These are phyloP conservation scores for Eira barbara DNA, from an alignment of 2,113 vertebrate genomes.

Conservation along the genomic window DNA sequence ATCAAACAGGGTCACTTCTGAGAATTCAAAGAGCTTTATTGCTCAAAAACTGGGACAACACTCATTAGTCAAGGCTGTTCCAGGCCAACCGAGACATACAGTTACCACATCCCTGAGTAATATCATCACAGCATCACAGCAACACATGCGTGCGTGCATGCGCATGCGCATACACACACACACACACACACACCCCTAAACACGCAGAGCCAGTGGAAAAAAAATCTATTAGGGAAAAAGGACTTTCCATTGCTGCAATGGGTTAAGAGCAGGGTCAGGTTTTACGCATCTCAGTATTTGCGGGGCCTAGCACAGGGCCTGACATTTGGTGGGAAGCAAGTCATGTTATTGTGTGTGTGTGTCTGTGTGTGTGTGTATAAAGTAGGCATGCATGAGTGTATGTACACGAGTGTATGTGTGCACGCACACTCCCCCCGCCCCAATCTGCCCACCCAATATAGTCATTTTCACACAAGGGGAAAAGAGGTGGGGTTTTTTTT, in stretches of 20 bases:
- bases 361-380: background rate
- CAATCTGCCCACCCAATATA: background rate
- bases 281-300: background rate
- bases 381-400: background rate
- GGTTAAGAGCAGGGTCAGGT: background rate
- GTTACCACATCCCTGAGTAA: too few species aligned
- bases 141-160: background rate
- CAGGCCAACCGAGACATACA: background rate
- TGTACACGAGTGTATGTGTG: accelerated
- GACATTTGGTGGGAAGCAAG: background rate
- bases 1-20: background rate
- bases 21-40: background rate
- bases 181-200: accelerated
- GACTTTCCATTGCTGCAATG: accelerated
- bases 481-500: background rate
- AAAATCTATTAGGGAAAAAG: accelerated
- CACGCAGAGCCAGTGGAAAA: background rate
- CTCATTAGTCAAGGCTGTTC: background rate
- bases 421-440: background rate
- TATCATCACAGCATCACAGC: background rate
- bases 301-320: background rate
- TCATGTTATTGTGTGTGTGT: background rate
- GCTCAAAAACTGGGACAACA: too few species aligned
- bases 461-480: background rate
- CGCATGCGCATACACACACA: too few species aligned